Evolutionary conservation across 2,888 invertebrate species (phyloP), one percentile per base, ranked within the genome.

Genomic region (Habrosyne pyritoides): DNA sequence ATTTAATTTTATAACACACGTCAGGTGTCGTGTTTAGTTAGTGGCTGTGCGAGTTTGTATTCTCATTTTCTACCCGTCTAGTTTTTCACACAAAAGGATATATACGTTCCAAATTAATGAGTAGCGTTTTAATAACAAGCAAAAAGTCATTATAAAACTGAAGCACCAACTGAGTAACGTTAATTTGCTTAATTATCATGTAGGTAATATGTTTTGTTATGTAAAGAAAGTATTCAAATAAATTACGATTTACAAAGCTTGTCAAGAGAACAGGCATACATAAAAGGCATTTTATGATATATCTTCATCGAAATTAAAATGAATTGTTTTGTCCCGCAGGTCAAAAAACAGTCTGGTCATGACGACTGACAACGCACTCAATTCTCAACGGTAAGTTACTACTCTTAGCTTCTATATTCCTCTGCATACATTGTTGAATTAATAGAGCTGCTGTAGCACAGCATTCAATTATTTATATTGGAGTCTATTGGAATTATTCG

Each of bases 301-400:
- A 47, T 12, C 22, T 21, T 14, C 14, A 1, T 3, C n/a, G 1
- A 12, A 10, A 12, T 48, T 33, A 21, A 49, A 47, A 22, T 55
- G 28, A 47, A 30, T 51, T 46, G 21, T 64, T 57, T 84, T 75
- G 72, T 80, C 64, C 65, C 5, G 6, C 89, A 88, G 89, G 67
- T 73, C 59, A 55, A 64, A 56, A 62, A 57, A 64, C 53, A 52
- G 62, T 60, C 53, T 64, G 73, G 74, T 63, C 63, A 88, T 89
- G 89, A 86, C 83, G 72, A 80, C 87, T 18, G 90, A 91, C 77
- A 87, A 79, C 78, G 85, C 86, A 22, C 83, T 90, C 64, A 90
- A 90, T 75, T 88, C 91, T 60, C 90, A 91, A 79, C 78, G 91
- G 91, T 89, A 79, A 80, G 83, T 62, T 5, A 1, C 21, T 18